Evolutionary conservation across 2,888 invertebrate species (phyloP).

Genomic region (Harpalus rufipes): DNA sequence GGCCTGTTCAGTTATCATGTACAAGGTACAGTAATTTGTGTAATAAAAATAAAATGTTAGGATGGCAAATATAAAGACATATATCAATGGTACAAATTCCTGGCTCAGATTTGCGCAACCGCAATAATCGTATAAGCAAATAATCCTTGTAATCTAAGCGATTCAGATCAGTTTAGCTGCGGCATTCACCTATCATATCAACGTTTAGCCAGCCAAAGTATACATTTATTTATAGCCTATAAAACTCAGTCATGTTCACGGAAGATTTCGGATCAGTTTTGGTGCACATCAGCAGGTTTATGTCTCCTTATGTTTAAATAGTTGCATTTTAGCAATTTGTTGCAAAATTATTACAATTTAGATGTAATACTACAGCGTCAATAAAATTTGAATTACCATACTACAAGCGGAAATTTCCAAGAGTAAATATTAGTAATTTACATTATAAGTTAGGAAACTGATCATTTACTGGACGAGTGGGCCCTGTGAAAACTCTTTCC

Average conservation of each 20-base stretch:
- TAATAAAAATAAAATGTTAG: too few relatives aligned
- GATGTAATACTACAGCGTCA: too few relatives aligned
- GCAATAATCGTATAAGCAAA: background rate
- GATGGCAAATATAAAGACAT: too few relatives aligned
- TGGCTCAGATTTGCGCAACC: background rate
- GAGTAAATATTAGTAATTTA: too few relatives aligned
- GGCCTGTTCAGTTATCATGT: too few relatives aligned
- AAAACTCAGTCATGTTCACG: slow-evolving; percentile 26
- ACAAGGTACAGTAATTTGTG: too few relatives aligned
- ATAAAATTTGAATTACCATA: too few relatives aligned
- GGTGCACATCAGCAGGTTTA: slow-evolving; percentile 33
- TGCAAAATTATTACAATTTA: slow-evolving; percentile 7
- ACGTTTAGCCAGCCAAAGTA: slow-evolving; percentile 16
- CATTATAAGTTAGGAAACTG: too few relatives aligned
- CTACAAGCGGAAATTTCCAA: too few relatives aligned
- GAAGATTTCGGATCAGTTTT: slow-evolving; percentile 36
- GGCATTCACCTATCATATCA: slow-evolving; percentile 25
- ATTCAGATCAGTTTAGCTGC: slow-evolving; percentile 5
- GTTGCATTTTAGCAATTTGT: slow-evolving; percentile 29
- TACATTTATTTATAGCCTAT: slow-evolving; percentile 41
- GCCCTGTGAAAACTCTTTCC: too few relatives aligned
- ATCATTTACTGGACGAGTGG: too few relatives aligned
- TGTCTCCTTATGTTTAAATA: slow-evolving; percentile 35
- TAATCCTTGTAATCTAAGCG: slow-evolving; percentile 2
- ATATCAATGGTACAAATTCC: background rate